Conservation (phyloP, 2,888 invertebrate genomes). For the Drosophila subquinaria region DNA sequence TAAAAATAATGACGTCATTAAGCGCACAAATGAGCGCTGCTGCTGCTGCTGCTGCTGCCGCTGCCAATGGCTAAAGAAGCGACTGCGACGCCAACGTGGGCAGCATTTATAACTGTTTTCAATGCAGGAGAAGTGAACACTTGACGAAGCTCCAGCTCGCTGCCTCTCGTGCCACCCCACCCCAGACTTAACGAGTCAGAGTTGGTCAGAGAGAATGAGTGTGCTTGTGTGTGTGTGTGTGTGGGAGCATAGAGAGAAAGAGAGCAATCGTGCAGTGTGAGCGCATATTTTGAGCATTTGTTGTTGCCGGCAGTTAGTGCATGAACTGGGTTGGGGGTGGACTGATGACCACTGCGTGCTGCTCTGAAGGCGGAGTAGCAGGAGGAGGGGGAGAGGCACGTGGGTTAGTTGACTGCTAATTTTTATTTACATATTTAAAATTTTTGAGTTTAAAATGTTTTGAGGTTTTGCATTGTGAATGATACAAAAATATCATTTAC, state of each 20-base stretch:
- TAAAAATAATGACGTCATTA: constrained; percentile 81
- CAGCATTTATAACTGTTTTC: constrained; percentile 79
- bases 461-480: constrained; percentile 46
- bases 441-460: constrained; percentile 49
- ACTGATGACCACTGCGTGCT: constrained; percentile 45
- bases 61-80: constrained; percentile 22
- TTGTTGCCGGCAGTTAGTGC: constrained; percentile 47
- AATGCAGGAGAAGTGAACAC: constrained; percentile 73
- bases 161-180: constrained; percentile 9
- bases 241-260: constrained; percentile 39
- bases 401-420: constrained; percentile 45
- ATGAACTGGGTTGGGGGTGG: constrained; percentile 3
- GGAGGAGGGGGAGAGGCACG: not conserved
- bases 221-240: constrained; percentile 1
- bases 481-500: constrained; percentile 52
- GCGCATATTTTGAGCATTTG: constrained; percentile 58
- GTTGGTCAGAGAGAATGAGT: constrained; percentile 21
- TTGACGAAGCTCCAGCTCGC: constrained; percentile 70
- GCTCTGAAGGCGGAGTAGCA: not conserved
- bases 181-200: constrained; percentile 46
- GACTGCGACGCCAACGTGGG: constrained; percentile 41
- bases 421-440: constrained; percentile 64
- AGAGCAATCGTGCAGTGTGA: constrained; percentile 33
- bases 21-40: constrained; percentile 80
- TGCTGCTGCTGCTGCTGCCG: constrained; percentile 52